A percentile compares a stretch with the other conserved stretches of the same genome.
Evolutionary conservation across 92 coral and sea anemone genomes (phyloP).

Genomic region (Virgularia gustaviana): DNA sequence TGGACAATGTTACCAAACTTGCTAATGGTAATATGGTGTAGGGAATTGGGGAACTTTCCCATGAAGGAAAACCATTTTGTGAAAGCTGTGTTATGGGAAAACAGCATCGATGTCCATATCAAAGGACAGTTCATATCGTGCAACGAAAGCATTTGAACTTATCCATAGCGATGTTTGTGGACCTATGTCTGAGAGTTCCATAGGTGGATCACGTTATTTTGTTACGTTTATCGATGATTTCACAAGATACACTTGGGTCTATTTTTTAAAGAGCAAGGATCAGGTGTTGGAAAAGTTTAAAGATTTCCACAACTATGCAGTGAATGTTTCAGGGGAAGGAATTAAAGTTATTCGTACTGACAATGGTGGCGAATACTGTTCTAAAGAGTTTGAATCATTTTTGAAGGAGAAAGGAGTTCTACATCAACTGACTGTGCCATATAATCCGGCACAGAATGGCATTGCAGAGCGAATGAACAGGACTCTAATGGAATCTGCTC

Average conservation of each 20-base stretch:
- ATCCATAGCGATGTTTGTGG: constrained; percentile 47
- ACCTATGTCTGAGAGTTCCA: constrained; percentile 39
- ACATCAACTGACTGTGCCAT: constrained; percentile 37
- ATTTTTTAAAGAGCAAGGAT: constrained; percentile 34
- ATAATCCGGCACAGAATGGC: constrained; percentile 39
- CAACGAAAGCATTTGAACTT: constrained; percentile 33
- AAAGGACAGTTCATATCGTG: constrained; percentile 25
- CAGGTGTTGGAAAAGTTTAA: constrained; percentile 44
- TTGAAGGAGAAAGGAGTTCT: constrained; percentile 39
- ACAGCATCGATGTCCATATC: constrained; percentile 21
- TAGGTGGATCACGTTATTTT: constrained; percentile 39
- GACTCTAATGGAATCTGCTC: constrained; percentile 29
- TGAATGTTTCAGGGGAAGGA: constrained; percentile 26
- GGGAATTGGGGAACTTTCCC: constrained; percentile 11
- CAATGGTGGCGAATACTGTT: constrained; percentile 45
- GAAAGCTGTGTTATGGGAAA: constrained; percentile 34
- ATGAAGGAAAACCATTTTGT: constrained; percentile 15
- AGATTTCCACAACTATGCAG: constrained; percentile 36
- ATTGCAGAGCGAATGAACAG: constrained; percentile 41
- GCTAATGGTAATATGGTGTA: constrained; percentile 29
- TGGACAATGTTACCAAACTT: constrained; percentile 34
- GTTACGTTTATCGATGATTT: constrained; percentile 41
- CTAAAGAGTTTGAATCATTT: constrained; percentile 28
- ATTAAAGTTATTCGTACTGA: constrained; percentile 36
- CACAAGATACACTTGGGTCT: constrained; percentile 32